Evolutionary conservation across 2,113 vertebrate species (phyloP), one percentile per base, ranked within the genome.

Genomic region (Lagopus leucura): DNA sequence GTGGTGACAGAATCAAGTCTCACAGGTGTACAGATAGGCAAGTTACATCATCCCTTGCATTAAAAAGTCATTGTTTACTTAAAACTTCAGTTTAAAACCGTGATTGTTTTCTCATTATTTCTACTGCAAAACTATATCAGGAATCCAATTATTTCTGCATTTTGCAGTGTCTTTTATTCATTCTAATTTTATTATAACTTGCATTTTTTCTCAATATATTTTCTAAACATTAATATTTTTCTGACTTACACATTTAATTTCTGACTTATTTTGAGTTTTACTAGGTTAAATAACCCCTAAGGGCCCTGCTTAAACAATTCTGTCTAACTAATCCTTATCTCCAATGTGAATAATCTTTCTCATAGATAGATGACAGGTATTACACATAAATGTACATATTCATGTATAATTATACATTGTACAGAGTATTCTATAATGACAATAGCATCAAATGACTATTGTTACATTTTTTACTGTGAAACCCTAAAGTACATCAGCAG

Each of bases 291-390:
- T 7, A 34, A 40, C 34, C 10, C 13, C 28, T 43, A 18, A 2
- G 47, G 28, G 2, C 24, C 6, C 11, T 45, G 8, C 5, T 67
- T 34, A 28, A 45, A 3, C 8, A 40, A 0, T 47, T 43, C 5
- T 67, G 28, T 36, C 3, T 34, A 64, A 88, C 6, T 30, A 67
- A n/a, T 25, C 5, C 13, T 76, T 64, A 80, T 6, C 4, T 83
- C 2, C 55, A 58, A 14, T 25, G 8, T 80, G 15, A 77, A 60
- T 73, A 20, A 11, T 36, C 0, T 63, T 79, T 83, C 65, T 70
- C 11, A 8, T 13, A 64, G 22, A 8, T 36, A 17, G 10, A 21
- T 7, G 1, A 18, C 27, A n/a, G 24, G 8, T 83, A 54, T 81
- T 71, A 30, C 2, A 57, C 1, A 30, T 48, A 1, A 47, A 52